A percentile compares a stretch with the other conserved stretches of the same genome.
Evolutionary conservation across 2,113 vertebrate species (phyloP).

Genomic region (Catagonus wagneri): DNA sequence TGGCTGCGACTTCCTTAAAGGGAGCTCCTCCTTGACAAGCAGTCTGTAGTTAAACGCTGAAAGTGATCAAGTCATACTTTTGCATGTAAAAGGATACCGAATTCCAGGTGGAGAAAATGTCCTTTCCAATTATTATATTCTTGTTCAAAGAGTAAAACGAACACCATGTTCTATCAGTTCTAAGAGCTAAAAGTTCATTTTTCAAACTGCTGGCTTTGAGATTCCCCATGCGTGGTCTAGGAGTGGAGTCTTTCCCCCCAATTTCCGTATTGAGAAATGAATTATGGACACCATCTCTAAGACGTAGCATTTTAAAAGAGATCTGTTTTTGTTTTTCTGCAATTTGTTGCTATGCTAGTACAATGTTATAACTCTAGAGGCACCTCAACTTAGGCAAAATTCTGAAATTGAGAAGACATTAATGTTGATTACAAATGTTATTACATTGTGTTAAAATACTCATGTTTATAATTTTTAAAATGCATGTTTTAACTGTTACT

Average conservation of each 20-base stretch:
- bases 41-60: constrained; percentile 51
- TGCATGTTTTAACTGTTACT: not conserved
- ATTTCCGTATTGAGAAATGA: not conserved
- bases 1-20: not conserved
- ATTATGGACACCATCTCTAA: not conserved
- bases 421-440: not conserved
- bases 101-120: not conserved
- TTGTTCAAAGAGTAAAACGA: constrained; percentile 29
- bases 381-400: not conserved
- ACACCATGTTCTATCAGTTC: not conserved
- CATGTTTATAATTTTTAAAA: not conserved
- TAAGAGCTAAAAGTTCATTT: constrained; percentile 1
- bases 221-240: not conserved
- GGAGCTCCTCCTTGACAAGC: not conserved
- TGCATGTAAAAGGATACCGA: constrained; percentile 7
- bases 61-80: constrained; percentile 24
- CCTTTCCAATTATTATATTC: constrained; percentile 51
- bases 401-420: not conserved
- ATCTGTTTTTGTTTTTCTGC: not conserved
- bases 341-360: not conserved
- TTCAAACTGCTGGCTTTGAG: constrained; percentile 27
- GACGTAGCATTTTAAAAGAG: not conserved
- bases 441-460: not conserved
- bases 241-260: not conserved
- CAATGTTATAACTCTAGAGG: not conserved